Base-by-base conservation (phyloP, 2,113 vertebrate genomes). In the Suncus etruscus region DNA sequence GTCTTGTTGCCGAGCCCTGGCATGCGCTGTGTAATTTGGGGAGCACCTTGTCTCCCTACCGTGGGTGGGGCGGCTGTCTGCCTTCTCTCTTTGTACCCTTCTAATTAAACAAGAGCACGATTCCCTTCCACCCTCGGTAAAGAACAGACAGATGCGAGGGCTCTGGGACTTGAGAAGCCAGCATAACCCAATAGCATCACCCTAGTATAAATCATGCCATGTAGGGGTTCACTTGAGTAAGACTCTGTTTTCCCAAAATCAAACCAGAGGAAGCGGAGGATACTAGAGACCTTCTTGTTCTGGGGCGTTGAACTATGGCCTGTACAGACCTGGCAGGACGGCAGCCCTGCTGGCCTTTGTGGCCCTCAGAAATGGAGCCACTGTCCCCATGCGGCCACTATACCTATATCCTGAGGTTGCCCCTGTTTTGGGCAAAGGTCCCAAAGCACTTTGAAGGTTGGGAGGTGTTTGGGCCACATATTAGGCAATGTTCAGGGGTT, bases 21-120 rank as follows among this genome's bases (percentile, higher is more conserved):
- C 93, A 96, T 94, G 93, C 95, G 94, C 90, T 85, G 83, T 95
- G 86, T 94, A 95, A 96, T 96, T 95, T 96, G 96, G 95, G 90
- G 96, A 96, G 92, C 96, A 89, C 78, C 93, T 88, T 86, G 83
- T 80, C 92, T 95, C 83, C 90, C 93, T 27, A 66, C 80, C 11
- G 27, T 93, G 94, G 89, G 95, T 94, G 80, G 92, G 89, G 91
- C n/a, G 0, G 90, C 86, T 9, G 69, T 88, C 94, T 95, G 93
- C 90, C 94, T 96, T 94, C 88, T 92, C 54, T 69, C 83, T 89
- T 82, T 90, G 79, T 93, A 89, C 58, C 69, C 25, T 93, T 69
- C 83, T 93, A 88, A 95, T 96, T 95, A 95, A 90, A 95, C 94
- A 87, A 90, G 80, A 69, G 76, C 48, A 31, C 32, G 79, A 85